phyloP scores from a whole-genome alignment of 2,797 vertebrate species.

The Danio jaintianensis region DNA sequence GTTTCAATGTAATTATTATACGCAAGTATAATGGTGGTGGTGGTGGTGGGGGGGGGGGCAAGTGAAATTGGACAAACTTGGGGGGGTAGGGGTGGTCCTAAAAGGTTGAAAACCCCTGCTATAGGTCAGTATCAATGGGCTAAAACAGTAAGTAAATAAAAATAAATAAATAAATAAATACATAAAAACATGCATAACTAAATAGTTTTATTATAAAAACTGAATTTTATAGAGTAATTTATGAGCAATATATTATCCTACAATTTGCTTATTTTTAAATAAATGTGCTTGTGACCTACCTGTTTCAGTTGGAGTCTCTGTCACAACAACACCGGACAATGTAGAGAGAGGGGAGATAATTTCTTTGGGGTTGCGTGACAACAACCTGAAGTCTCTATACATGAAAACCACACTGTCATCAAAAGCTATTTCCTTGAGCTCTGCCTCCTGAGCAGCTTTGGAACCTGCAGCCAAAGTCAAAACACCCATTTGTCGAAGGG shows the following conservation, averaged over 20 bases:
- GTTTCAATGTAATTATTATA: too few species aligned
- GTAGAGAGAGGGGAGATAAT: slow-evolving; percentile 83
- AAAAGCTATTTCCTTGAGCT: slow-evolving; percentile 87
- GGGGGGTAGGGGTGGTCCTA: too few species aligned
- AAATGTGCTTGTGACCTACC: slow-evolving; percentile 64
- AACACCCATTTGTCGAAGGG: slow-evolving; percentile 81
- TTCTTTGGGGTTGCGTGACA: slow-evolving; percentile 62
- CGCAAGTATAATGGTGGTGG: too few species aligned
- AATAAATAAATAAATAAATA: background rate
- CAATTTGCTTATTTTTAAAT: background rate
- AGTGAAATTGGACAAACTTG: too few species aligned
- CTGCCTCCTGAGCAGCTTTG: slow-evolving; percentile 73
- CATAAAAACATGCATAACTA: background rate
- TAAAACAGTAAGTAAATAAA: too few species aligned
- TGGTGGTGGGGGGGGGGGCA: too few species aligned
- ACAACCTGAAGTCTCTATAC: slow-evolving; percentile 70
- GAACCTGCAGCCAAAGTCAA: slow-evolving; percentile 84
- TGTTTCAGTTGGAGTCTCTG: slow-evolving; percentile 75
- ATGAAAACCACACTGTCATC: slow-evolving; percentile 75
- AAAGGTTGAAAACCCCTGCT: too few species aligned
- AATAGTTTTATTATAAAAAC: background rate
- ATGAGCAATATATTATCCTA: background rate
- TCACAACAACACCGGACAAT: slow-evolving; percentile 77
- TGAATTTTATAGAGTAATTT: background rate
- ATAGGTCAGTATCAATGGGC: background rate